These are phyloP conservation scores for Helicoverpa zea DNA, from an alignment of 1,140 invertebrate genomes.

Conservation along the genomic window DNA sequence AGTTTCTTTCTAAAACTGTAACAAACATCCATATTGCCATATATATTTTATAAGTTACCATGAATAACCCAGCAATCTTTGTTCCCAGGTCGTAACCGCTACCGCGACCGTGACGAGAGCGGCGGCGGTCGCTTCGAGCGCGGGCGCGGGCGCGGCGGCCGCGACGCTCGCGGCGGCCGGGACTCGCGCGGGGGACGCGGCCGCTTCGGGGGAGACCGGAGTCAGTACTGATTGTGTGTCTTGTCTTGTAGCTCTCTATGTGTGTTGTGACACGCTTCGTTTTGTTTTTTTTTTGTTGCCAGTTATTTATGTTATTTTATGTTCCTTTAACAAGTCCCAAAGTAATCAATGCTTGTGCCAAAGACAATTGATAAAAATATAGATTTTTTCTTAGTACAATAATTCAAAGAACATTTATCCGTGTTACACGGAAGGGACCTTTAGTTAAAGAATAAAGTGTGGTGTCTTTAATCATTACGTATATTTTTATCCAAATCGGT, in stretches of 20 bases:
- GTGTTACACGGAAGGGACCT: too few relatives aligned
- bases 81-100: conserved; percentile 67
- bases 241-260: not conserved
- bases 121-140: conserved; percentile 49
- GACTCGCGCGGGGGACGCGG: conserved; percentile 45
- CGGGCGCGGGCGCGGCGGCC: conserved; percentile 56
- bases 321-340: too few relatives aligned
- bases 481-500: too few relatives aligned
- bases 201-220: conserved; percentile 45
- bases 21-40: too few relatives aligned
- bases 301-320: not conserved
- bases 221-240: conserved; percentile 39
- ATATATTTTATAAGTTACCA: not conserved
- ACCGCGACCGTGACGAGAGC: conserved; percentile 68
- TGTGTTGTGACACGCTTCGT: not conserved
- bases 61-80: not conserved
- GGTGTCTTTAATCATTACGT: too few relatives aligned
- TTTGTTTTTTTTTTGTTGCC: not conserved
- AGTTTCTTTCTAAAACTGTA: too few relatives aligned
- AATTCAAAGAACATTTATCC: too few relatives aligned
- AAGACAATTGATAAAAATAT: too few relatives aligned
- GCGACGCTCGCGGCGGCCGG: conserved; percentile 54
- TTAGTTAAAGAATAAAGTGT: too few relatives aligned
- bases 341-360: too few relatives aligned
- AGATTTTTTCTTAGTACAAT: too few relatives aligned